Evolutionary conservation across 2,888 invertebrate species (phyloP).

Genomic region (Conchocele bisecta): DNA sequence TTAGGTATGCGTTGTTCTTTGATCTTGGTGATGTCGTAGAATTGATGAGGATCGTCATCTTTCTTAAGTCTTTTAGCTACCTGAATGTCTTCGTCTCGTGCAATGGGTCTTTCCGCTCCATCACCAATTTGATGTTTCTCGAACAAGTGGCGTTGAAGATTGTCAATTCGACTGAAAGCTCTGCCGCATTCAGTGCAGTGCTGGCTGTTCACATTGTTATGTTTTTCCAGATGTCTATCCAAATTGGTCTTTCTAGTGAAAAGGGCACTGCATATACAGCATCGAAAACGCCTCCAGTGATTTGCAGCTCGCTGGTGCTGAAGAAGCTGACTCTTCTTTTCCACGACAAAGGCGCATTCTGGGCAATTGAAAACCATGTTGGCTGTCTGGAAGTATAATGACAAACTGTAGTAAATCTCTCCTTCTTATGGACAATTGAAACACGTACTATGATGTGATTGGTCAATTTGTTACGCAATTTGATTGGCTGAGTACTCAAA

Average conservation of each 20-base stretch:
- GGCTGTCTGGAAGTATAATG: background rate
- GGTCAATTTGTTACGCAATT: too few relatives aligned
- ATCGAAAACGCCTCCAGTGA: constrained; percentile 18
- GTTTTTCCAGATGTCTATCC: constrained; percentile 13
- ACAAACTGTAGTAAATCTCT: too few relatives aligned
- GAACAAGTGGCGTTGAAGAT: background rate
- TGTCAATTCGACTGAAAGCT: constrained; percentile 1
- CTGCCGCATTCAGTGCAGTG: constrained; percentile 8
- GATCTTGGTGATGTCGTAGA: background rate
- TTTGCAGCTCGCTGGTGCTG: constrained; percentile 23
- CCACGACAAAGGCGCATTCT: constrained; percentile 18
- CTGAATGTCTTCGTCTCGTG: background rate
- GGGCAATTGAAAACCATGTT: constrained; percentile 2
- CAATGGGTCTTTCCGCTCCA: background rate
- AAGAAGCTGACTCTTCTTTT: constrained; percentile 14
- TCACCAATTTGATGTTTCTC: background rate
- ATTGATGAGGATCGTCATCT: background rate
- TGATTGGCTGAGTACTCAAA: too few relatives aligned
- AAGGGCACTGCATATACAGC: background rate
- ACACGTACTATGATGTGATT: too few relatives aligned
- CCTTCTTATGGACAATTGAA: too few relatives aligned
- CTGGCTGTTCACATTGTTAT: constrained; percentile 6
- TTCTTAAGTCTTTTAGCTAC: background rate
- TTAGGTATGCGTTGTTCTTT: background rate
- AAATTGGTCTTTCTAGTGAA: constrained; percentile 22